Evolutionary conservation across 2,888 invertebrate species (phyloP).

Genomic region (Hirtodrosophila trivittata): DNA sequence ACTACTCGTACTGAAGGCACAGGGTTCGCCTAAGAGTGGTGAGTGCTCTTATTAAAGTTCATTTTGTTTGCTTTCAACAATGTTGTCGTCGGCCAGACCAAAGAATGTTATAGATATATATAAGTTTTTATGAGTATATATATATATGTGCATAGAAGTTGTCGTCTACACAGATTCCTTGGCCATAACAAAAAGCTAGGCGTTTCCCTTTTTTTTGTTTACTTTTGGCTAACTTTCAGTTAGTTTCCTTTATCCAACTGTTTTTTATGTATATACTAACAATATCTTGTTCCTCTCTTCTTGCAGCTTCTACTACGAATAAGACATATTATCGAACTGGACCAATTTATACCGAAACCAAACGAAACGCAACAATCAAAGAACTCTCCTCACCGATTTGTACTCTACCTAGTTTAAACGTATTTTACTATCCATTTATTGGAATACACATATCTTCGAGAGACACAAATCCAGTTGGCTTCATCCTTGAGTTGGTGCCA

Average conservation of each 20-base stretch:
- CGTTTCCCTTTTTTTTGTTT: no score
- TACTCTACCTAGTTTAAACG: constrained; percentile 37
- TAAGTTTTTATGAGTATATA: background rate
- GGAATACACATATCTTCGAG: constrained; percentile 34
- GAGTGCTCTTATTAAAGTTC: constrained; percentile 75
- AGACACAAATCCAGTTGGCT: no score
- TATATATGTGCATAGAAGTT: constrained; percentile 12
- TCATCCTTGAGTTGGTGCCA: no score
- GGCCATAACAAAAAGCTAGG: no score
- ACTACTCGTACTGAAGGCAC: constrained; percentile 36
- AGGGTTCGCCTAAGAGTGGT: constrained; percentile 30
- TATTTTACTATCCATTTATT: constrained; percentile 39
- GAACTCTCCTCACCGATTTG: constrained; percentile 66
- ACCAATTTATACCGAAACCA: constrained; percentile 60
- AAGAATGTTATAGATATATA: constrained; percentile 23
- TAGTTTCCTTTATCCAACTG: background rate
- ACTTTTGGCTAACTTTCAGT: no score
- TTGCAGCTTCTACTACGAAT: constrained; percentile 41
- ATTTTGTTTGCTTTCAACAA: constrained; percentile 74
- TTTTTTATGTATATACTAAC: background rate
- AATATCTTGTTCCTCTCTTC: background rate
- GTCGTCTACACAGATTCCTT: background rate
- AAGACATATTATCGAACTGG: constrained; percentile 60
- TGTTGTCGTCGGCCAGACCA: constrained; percentile 54
- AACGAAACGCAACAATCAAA: constrained; percentile 49